phyloP scores from a whole-genome alignment of 2,888 invertebrate genomes.

The Platycnemis pennipes region DNA sequence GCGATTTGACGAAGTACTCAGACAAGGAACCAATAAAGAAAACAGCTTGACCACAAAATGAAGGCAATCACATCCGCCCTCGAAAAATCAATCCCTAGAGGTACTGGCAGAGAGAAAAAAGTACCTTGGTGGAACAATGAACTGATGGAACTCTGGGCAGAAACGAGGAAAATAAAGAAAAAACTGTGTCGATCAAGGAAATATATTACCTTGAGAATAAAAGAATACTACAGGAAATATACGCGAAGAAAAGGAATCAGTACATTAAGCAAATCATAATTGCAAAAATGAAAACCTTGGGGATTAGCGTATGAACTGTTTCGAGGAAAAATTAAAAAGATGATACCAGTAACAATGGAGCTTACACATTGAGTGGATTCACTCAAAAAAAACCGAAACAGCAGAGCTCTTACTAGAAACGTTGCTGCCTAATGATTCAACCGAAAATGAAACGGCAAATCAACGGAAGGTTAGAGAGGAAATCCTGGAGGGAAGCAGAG shows the following conservation, averaged over 20 bases:
- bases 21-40: not conserved
- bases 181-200: not conserved
- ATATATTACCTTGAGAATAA: not conserved
- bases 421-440: too few relatives aligned
- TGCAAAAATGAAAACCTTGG: not conserved
- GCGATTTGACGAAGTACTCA: not conserved
- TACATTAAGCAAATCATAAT: not conserved
- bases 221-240: not conserved
- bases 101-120: not conserved
- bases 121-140: not conserved
- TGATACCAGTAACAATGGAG: not conserved
- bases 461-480: not conserved
- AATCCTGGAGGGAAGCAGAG: not conserved
- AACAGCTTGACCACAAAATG: not conserved
- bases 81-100: not conserved
- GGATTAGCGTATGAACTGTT: not conserved
- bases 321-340: not conserved
- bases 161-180: not conserved
- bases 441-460: not conserved
- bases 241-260: not conserved
- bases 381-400: not conserved
- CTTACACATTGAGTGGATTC: not conserved
- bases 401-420: not conserved
- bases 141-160: not conserved
- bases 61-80: not conserved